phyloP scores from a whole-genome alignment of 2,797 vertebrate genomes.

The Argyrosomus regius region DNA sequence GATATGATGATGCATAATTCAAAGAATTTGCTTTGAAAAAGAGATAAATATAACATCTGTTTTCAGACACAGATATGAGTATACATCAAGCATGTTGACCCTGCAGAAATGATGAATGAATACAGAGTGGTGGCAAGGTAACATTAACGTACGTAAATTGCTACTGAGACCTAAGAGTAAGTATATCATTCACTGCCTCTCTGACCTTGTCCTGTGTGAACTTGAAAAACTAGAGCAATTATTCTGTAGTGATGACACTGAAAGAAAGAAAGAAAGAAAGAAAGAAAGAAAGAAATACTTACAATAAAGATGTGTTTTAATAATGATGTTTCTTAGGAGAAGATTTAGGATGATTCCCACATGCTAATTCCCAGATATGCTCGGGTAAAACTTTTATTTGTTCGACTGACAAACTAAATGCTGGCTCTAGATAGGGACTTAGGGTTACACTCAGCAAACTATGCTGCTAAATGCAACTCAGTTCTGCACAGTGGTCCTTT shows the following conservation, averaged over 20 bases:
- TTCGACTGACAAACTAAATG: no score
- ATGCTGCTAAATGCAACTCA: no score
- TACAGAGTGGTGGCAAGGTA: neutral
- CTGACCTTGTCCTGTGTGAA: constrained; percentile 8
- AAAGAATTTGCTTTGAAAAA: neutral
- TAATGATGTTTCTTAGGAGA: neutral
- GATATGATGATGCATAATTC: neutral
- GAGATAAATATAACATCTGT: constrained; percentile 32
- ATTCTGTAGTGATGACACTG: neutral
- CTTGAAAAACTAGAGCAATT: neutral
- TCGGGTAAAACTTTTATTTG: no score
- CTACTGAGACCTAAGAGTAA: neutral
- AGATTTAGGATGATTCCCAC: neutral
- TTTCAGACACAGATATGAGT: constrained; percentile 7
- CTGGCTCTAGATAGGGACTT: no score
- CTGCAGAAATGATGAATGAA: constrained; percentile 25
- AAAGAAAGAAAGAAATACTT: neutral
- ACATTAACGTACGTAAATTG: constrained; percentile 19
- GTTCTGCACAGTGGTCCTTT: no score
- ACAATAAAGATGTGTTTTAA: neutral
- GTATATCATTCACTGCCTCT: constrained; percentile 2
- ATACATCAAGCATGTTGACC: neutral
- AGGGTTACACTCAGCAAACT: no score
- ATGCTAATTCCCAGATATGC: no score
- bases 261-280: neutral